These are phyloP conservation scores for Dendroctonus valens DNA, from an alignment of 1,140 invertebrate genomes.

Conservation along the genomic window DNA sequence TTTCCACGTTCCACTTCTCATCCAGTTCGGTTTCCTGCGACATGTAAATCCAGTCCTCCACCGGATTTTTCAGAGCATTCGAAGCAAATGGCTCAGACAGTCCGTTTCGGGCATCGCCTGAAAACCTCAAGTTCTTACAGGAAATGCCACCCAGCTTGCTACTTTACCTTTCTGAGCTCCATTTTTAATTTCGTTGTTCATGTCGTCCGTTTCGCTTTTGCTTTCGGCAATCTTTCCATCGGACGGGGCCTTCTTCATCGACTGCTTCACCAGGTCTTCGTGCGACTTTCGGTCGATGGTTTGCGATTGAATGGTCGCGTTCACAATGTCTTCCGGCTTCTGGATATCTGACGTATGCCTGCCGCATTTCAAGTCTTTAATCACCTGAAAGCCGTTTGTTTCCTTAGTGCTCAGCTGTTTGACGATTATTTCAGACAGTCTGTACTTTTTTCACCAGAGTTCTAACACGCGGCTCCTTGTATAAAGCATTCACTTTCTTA, in stretches of 20 bases:
- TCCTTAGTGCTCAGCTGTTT: background rate
- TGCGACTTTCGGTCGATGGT: conserved; percentile 51
- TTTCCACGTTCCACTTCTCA: conserved; percentile 44
- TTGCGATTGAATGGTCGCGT: conserved; percentile 64
- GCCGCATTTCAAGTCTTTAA: conserved; percentile 61
- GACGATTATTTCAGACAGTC: background rate
- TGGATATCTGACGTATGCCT: conserved; percentile 55
- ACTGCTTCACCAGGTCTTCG: conserved; percentile 50
- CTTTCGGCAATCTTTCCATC: conserved; percentile 46
- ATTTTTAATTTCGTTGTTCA: conserved; percentile 52
- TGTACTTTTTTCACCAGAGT: conserved; percentile 53
- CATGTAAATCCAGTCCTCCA: conserved; percentile 24
- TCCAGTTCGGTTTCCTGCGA: conserved; percentile 37
- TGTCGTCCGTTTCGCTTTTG: conserved; percentile 49
- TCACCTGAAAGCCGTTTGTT: conserved; percentile 50
- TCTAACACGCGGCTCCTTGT: conserved; percentile 67
- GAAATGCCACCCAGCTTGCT: background rate
- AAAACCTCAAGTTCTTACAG: background rate
- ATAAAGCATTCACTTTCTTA: conserved; percentile 66
- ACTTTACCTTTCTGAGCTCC: conserved; percentile 39
- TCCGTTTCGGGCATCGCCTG: conserved; percentile 27
- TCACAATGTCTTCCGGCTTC: conserved; percentile 69
- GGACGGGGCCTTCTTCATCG: conserved; percentile 43
- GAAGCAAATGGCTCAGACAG: conserved; percentile 42
- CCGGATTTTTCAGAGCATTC: conserved; percentile 36